Percentiles rank a stretch among this genome's conserved stretches.
These are phyloP conservation scores for Cyclura pinguis DNA, from an alignment of 2,797 vertebrate species.

Conservation along the genomic window DNA sequence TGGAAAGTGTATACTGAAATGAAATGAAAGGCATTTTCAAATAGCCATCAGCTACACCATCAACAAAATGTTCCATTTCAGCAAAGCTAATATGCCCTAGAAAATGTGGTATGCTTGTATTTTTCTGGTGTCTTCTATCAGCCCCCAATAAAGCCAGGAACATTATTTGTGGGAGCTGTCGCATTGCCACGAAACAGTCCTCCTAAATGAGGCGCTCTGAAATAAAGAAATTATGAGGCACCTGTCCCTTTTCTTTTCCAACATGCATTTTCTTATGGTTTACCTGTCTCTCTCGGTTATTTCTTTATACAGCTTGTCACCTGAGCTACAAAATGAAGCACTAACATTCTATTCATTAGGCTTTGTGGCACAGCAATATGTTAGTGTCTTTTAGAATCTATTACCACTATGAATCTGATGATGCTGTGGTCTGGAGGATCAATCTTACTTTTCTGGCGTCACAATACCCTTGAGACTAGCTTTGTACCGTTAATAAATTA, in stretches of 20 bases:
- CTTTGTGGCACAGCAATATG: constrained; percentile 28
- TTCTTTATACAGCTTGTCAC: constrained; percentile 33
- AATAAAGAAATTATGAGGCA: constrained; percentile 32
- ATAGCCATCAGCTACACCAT: constrained; percentile 26
- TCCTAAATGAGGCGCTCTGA: constrained; percentile 24
- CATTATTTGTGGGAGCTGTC: constrained; percentile 39
- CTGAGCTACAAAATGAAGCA: constrained; percentile 19
- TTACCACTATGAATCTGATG: constrained; percentile 43
- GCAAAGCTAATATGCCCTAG: constrained; percentile 22
- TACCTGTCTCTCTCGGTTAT: constrained; percentile 22
- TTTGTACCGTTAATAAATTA: constrained; percentile 70
- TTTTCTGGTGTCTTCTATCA: constrained; percentile 25
- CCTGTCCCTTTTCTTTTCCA: constrained; percentile 45
- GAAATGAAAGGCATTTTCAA: constrained; percentile 1
- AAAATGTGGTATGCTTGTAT: not conserved
- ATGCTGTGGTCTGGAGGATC: constrained; percentile 39
- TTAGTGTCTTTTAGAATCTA: constrained; percentile 53
- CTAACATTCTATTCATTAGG: not conserved
- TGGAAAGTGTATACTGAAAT: not conserved
- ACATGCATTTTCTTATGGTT: constrained; percentile 31
- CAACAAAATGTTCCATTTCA: constrained; percentile 25
- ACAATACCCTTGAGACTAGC: constrained; percentile 51
- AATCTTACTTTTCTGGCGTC: constrained; percentile 53
- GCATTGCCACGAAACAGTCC: not conserved
- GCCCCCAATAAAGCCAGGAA: not conserved